Conservation (phyloP, 1,140 invertebrate genomes). For the Drosophila auraria region DNA sequence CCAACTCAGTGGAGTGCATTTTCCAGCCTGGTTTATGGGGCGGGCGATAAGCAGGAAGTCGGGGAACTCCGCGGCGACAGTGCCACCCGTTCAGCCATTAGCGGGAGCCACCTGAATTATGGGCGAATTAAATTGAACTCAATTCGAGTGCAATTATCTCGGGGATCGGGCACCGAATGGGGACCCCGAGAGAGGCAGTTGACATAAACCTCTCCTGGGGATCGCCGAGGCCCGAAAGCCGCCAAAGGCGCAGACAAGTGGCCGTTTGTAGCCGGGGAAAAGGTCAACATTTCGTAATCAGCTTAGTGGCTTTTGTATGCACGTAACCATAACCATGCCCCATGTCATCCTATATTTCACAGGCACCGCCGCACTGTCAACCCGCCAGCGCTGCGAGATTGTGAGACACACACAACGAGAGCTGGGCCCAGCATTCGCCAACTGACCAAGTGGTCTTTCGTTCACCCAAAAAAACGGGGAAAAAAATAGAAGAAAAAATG, state of each 20-base stretch:
- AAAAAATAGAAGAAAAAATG: constrained; percentile 23
- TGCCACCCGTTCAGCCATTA: constrained; percentile 43
- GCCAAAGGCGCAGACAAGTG: constrained; percentile 77
- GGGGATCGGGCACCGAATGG: constrained; percentile 3
- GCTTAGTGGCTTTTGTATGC: constrained; percentile 70
- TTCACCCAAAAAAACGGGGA: constrained; percentile 21
- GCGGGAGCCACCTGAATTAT: constrained; percentile 48
- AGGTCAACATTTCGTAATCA: constrained; percentile 83
- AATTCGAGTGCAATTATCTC: constrained; percentile 58
- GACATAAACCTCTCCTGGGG: constrained; percentile 73
- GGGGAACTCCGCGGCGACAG: constrained; percentile 10
- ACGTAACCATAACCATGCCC: constrained; percentile 78
- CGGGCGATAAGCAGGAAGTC: constrained; percentile 55
- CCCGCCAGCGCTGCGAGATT: constrained; percentile 51
- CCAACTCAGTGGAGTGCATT: constrained; percentile 19
- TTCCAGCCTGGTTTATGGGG: constrained; percentile 33
- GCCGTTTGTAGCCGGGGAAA: constrained; percentile 56
- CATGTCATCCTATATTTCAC: constrained; percentile 82
- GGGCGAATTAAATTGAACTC: constrained; percentile 56
- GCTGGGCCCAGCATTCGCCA: constrained; percentile 50
- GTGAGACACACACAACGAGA: constrained; percentile 27
- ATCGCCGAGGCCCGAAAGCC: constrained; percentile 47
- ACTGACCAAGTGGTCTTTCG: constrained; percentile 70
- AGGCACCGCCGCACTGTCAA: constrained; percentile 66
- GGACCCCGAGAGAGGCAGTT: constrained; percentile 35